Conservation (phyloP, 1,140 invertebrate species). For the Magallana gigas region DNA sequence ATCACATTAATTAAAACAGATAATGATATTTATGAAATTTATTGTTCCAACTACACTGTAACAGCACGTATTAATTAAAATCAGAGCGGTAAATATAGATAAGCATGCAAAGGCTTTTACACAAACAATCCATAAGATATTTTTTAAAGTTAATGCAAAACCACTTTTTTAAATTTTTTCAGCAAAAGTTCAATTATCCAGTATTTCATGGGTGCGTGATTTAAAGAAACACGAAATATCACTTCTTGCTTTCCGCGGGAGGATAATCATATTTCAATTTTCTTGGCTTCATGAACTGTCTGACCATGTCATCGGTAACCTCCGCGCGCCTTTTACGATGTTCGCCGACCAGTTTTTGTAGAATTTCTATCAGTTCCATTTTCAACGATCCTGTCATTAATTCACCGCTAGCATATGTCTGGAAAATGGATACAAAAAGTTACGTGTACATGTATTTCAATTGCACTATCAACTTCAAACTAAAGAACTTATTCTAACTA, state of each 20-base stretch:
- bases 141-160: too few species aligned
- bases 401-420: slow-evolving; percentile 93
- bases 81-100: too few species aligned
- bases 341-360: slow-evolving; percentile 87
- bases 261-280: slow-evolving; percentile 83
- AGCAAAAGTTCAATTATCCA: too few species aligned
- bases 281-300: slow-evolving; percentile 91
- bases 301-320: slow-evolving; percentile 92
- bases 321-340: slow-evolving; percentile 90
- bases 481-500: neutral
- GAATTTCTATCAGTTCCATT: slow-evolving; percentile 90
- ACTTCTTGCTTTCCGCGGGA: neutral
- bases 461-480: neutral
- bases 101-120: too few species aligned
- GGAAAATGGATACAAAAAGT: slow-evolving; percentile 45
- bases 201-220: too few species aligned
- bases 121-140: too few species aligned
- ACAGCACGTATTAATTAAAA: too few species aligned
- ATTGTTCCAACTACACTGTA: too few species aligned
- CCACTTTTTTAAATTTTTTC: too few species aligned
- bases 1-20: too few species aligned
- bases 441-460: neutral
- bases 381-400: slow-evolving; percentile 97
- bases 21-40: too few species aligned
- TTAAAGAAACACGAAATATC: too few species aligned